phyloP scores from a whole-genome alignment of 2,888 invertebrate species.

The Priocnemis perturbator region DNA sequence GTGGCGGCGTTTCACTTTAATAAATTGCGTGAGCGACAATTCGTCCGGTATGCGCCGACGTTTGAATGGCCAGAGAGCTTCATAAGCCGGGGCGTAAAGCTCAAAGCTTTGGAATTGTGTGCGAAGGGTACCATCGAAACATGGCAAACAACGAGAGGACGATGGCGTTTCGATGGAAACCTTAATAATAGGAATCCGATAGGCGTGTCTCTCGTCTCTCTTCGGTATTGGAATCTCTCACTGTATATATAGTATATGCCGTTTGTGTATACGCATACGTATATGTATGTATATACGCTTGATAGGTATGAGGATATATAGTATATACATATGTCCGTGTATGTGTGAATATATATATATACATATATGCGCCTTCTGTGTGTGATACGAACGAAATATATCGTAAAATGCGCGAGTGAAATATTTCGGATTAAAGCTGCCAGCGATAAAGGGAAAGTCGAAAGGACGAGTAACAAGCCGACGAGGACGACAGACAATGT shows the following conservation, averaged over 20 bases:
- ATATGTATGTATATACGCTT: constrained; percentile 7
- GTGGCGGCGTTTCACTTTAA: constrained; percentile 33
- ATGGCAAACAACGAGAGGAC: constrained; percentile 29
- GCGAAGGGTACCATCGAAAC: constrained; percentile 26
- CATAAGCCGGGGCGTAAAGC: constrained; percentile 30
- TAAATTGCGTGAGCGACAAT: constrained; percentile 41
- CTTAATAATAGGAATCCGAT: constrained; percentile 53
- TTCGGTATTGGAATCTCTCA: constrained; percentile 23
- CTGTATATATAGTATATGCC: not conserved
- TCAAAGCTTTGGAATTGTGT: constrained; percentile 17
- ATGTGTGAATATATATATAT: too few species aligned
- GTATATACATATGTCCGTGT: not conserved
- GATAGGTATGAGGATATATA: too few species aligned
- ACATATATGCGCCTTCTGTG: too few species aligned
- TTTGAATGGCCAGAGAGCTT: constrained; percentile 30
- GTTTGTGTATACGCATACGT: not conserved
- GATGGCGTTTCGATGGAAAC: constrained; percentile 40
- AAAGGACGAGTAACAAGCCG: constrained; percentile 17
- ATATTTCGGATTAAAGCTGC: constrained; percentile 42
- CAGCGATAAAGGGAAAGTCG: constrained; percentile 15
- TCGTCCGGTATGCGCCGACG: constrained; percentile 23
- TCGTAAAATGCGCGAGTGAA: constrained; percentile 33
- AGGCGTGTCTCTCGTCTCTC: constrained; percentile 26
- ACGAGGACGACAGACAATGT: constrained; percentile 5
- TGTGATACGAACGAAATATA: constrained; percentile 23